These are phyloP conservation scores for Stegodyphus mimosarum DNA, from an alignment of 1,140 invertebrate genomes.

Conservation along the genomic window DNA sequence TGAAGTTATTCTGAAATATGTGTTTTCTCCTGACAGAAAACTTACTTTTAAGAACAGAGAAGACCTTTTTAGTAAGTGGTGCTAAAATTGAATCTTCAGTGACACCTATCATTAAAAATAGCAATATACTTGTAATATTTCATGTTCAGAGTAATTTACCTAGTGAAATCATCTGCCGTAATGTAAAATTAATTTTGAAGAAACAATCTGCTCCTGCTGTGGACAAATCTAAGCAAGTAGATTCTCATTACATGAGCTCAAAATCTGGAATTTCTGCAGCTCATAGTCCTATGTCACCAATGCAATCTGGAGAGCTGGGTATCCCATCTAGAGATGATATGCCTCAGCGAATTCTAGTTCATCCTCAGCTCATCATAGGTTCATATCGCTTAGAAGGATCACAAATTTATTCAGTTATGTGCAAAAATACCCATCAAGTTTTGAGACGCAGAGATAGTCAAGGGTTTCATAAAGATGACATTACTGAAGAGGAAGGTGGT, in stretches of 20 bases:
- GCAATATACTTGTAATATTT: slow-evolving; percentile 73
- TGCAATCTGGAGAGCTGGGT: slow-evolving; percentile 47
- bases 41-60: slow-evolving; percentile 37
- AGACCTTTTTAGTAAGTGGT: slow-evolving; percentile 45
- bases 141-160: slow-evolving; percentile 74
- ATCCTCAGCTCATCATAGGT: slow-evolving; percentile 36
- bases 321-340: slow-evolving; percentile 55
- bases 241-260: slow-evolving; percentile 10
- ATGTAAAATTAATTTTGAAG: slow-evolving; percentile 51
- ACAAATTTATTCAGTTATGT: slow-evolving; percentile 50
- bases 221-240: slow-evolving; percentile 11
- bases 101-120: slow-evolving; percentile 71
- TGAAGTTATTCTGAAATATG: no score
- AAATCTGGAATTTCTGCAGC: background rate
- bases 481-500: slow-evolving; percentile 37
- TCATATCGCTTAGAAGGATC: slow-evolving; percentile 42
- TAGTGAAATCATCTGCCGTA: slow-evolving; percentile 70
- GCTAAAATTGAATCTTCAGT: slow-evolving; percentile 51
- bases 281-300: slow-evolving; percentile 53
- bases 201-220: slow-evolving; percentile 20
- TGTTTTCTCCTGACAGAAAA: slow-evolving; percentile 19
- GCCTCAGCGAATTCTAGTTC: slow-evolving; percentile 31
- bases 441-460: slow-evolving; percentile 54
- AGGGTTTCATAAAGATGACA: slow-evolving; percentile 43
- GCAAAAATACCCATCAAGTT: slow-evolving; percentile 54